Evolutionary conservation across 2,113 vertebrate species (phyloP).

Genomic region (Macaca nemestrina): DNA sequence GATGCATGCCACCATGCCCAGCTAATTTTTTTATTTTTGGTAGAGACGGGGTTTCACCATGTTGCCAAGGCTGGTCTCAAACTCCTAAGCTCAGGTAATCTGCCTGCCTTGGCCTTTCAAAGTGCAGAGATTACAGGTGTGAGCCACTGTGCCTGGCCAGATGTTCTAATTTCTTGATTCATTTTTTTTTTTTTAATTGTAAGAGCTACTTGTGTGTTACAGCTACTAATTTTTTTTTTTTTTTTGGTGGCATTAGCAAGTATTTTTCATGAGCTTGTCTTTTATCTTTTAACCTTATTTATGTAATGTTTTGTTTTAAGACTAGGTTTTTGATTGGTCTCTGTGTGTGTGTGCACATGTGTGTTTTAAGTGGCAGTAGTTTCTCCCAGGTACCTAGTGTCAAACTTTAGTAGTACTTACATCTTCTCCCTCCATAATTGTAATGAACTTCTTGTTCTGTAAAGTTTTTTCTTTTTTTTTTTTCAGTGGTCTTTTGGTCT

Average conservation of each 20-base stretch:
- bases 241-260: neutral
- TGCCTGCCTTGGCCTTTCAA: too few species aligned
- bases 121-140: too few species aligned
- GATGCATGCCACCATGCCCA: too few species aligned
- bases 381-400: neutral
- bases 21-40: too few species aligned
- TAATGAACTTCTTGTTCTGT: neutral
- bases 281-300: constrained; percentile 52
- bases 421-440: neutral
- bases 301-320: constrained; percentile 21
- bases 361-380: neutral
- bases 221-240: neutral
- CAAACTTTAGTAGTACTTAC: neutral
- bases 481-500: neutral
- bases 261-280: neutral
- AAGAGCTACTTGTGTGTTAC: neutral
- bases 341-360: neutral
- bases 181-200: neutral
- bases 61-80: too few species aligned
- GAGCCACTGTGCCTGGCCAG: too few species aligned
- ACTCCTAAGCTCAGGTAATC: too few species aligned
- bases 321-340: neutral
- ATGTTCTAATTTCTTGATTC: neutral
- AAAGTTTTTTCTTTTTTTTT: neutral
- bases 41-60: too few species aligned